Percentiles rank a stretch among this genome's conserved stretches.
phyloP scores from a whole-genome alignment of 1,140 invertebrate genomes.

The Steinernema feltiae region DNA sequence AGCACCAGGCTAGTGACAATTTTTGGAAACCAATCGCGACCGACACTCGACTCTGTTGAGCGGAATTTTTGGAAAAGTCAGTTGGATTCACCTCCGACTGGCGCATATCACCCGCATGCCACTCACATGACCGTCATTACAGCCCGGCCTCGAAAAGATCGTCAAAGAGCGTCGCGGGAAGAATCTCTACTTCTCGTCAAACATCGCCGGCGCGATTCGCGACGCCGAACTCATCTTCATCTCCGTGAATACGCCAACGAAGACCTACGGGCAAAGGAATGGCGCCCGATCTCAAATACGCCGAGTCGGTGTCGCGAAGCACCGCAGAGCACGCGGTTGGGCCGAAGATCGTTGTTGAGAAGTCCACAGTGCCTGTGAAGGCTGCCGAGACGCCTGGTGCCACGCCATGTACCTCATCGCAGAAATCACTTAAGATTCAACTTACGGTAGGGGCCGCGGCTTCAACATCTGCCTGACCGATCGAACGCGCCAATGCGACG shows the following conservation, averaged over 20 bases:
- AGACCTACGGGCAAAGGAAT: constrained; percentile 93
- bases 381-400: constrained; percentile 96
- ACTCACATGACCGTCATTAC: too few species aligned
- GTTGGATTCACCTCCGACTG: too few species aligned
- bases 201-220: constrained; percentile 77
- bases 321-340: constrained; percentile 82
- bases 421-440: too few species aligned
- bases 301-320: constrained; percentile 81
- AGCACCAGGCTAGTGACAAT: too few species aligned
- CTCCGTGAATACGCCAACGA: constrained; percentile 99
- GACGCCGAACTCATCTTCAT: constrained; percentile 98
- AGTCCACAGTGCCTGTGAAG: constrained; percentile 94
- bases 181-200: constrained; percentile 84
- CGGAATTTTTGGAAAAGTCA: too few species aligned
- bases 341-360: constrained; percentile 97
- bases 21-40: too few species aligned
- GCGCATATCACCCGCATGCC: too few species aligned
- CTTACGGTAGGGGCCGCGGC: too few species aligned
- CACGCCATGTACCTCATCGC: too few species aligned
- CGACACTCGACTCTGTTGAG: too few species aligned
- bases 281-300: constrained; percentile 94
- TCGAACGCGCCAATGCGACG: too few species aligned
- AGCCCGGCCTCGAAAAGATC: constrained; percentile 86
- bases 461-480: too few species aligned
- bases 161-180: constrained; percentile 77